phyloP scores from a whole-genome alignment of 2,113 vertebrate genomes.

The Coptodon rendalli region DNA sequence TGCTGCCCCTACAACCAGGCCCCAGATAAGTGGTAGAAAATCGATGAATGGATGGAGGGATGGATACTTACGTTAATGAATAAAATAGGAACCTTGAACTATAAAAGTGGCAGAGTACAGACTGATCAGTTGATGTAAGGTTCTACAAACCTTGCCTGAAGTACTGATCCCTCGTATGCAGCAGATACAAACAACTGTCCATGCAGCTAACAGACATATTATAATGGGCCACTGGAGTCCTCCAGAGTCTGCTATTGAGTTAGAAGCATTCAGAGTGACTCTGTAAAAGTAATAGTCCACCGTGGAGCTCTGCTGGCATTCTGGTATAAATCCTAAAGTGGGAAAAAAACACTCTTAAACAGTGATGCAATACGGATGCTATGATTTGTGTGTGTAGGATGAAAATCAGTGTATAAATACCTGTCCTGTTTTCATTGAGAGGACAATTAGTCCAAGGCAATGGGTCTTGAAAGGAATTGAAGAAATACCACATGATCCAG shows the following conservation, averaged over 20 bases:
- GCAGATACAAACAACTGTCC: slow-evolving; percentile 80
- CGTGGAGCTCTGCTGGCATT: background rate
- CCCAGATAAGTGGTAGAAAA: background rate
- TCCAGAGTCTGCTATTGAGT: slow-evolving; percentile 75
- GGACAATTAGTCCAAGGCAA: slow-evolving; percentile 86
- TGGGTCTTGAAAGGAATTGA: slow-evolving; percentile 67
- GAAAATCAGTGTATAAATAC: slow-evolving; percentile 20
- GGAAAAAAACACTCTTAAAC: background rate
- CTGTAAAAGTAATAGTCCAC: slow-evolving; percentile 34
- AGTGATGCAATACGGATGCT: background rate
- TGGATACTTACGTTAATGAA: background rate
- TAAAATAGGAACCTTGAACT: background rate
- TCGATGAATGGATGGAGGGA: background rate
- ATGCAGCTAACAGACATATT: slow-evolving; percentile 77
- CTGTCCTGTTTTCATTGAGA: slow-evolving; percentile 72
- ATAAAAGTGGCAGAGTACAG: background rate
- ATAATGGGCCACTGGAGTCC: slow-evolving; percentile 84
- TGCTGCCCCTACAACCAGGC: background rate
- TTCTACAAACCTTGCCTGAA: slow-evolving; percentile 55
- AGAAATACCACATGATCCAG: slow-evolving; percentile 70
- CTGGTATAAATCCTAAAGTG: background rate
- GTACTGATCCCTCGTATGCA: slow-evolving; percentile 86
- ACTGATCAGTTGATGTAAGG: background rate
- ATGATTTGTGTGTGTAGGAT: background rate
- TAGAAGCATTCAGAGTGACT: slow-evolving; percentile 80